A percentile compares a stretch with the other conserved stretches of the same genome.
Evolutionary conservation across 2,797 vertebrate species (phyloP).

Genomic region (Trachops cirrhosus): DNA sequence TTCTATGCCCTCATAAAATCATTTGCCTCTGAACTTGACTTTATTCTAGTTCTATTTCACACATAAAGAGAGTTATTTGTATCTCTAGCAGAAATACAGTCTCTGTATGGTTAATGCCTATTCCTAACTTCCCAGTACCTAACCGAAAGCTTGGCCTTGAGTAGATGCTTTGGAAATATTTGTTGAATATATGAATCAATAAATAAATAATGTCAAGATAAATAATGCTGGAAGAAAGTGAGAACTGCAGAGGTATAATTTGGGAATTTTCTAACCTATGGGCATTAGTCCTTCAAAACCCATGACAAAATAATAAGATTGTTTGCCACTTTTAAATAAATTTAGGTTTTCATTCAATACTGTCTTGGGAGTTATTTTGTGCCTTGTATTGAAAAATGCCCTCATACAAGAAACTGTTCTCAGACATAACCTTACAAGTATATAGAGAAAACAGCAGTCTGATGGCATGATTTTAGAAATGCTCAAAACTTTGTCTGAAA

Average conservation of each 20-base stretch:
- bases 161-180: background rate
- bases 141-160: background rate
- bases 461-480: background rate
- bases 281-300: background rate
- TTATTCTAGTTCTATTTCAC: background rate
- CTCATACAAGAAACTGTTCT: background rate
- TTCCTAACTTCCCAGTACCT: background rate
- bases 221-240: background rate
- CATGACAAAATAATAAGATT: background rate
- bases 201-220: background rate
- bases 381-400: background rate
- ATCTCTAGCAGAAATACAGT: background rate
- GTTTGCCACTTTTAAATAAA: background rate
- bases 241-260: background rate
- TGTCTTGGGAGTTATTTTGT: background rate
- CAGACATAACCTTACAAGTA: background rate
- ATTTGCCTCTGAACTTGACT: background rate
- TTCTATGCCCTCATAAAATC: background rate
- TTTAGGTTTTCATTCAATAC: background rate
- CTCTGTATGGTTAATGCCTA: background rate
- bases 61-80: background rate
- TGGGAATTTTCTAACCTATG: background rate
- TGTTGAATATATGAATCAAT: background rate
- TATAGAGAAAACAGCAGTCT: background rate
- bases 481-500: background rate